These are phyloP conservation scores for Campodea augens DNA, from an alignment of 1,140 invertebrate species.

Conservation along the genomic window DNA sequence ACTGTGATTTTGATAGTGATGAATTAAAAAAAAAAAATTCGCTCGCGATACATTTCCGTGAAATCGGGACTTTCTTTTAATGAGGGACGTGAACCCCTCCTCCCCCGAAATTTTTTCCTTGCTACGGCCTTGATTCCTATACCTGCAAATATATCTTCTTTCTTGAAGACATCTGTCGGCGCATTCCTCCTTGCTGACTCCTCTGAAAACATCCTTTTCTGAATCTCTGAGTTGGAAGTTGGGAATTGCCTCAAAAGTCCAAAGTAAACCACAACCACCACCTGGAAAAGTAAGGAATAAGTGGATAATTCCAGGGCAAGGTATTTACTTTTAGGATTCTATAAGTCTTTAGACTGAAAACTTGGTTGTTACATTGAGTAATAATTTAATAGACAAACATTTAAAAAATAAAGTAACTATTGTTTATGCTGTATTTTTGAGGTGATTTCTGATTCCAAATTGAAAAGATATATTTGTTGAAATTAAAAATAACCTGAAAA, in stretches of 20 bases:
- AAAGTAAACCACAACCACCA: slow-evolving; percentile 20
- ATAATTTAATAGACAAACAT: no score
- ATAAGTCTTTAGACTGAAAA: no score
- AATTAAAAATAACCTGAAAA: neutral
- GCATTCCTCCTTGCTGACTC: slow-evolving; percentile 25
- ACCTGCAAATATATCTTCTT: slow-evolving; percentile 23
- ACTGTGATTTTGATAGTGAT: no score
- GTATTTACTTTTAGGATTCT: neutral
- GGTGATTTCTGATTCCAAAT: neutral
- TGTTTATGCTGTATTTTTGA: no score
- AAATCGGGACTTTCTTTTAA: no score
- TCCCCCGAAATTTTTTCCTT: no score
- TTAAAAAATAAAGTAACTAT: no score
- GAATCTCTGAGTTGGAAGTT: slow-evolving; percentile 23
- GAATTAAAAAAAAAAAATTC: no score
- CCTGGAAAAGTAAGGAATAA: slow-evolving; percentile 12
- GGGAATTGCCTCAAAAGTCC: slow-evolving; percentile 28
- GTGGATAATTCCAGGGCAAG: neutral
- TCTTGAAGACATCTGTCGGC: slow-evolving; percentile 27
- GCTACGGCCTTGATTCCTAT: no score
- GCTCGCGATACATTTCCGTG: no score
- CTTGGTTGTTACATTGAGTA: no score
- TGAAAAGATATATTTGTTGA: neutral
- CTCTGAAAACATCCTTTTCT: slow-evolving; percentile 19
- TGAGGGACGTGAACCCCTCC: no score